Evolutionary conservation across 2,113 vertebrate genomes (phyloP).

Genomic region (Albula goreensis): DNA sequence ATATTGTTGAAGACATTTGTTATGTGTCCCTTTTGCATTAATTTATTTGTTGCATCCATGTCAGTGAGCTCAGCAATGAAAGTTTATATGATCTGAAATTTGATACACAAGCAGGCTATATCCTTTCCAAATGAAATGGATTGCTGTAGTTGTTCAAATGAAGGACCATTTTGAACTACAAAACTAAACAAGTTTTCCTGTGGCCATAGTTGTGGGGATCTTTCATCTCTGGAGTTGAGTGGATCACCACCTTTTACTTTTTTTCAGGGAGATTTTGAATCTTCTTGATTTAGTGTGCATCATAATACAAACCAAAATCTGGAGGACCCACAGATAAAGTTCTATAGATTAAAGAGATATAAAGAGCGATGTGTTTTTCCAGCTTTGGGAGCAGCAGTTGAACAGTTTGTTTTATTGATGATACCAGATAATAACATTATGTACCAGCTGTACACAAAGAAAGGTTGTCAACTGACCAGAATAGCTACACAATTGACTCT

Average conservation of each 20-base stretch:
- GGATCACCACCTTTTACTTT: background rate
- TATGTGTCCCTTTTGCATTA: background rate
- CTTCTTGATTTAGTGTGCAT: background rate
- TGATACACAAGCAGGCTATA: background rate
- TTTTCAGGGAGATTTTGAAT: background rate
- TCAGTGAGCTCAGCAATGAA: background rate
- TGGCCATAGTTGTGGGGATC: background rate
- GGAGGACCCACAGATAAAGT: background rate
- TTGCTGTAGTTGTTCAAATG: too few species aligned
- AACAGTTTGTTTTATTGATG: too few species aligned
- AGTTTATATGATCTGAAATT: background rate
- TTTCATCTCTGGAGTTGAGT: background rate
- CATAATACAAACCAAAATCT: too few species aligned
- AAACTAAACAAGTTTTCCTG: background rate
- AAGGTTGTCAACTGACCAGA: background rate
- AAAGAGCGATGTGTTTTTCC: background rate
- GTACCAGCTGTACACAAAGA: too few species aligned
- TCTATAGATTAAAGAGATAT: background rate
- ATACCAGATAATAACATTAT: too few species aligned
- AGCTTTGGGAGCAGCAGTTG: too few species aligned
- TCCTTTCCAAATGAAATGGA: too few species aligned
- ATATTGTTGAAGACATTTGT: background rate
- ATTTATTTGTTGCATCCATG: background rate
- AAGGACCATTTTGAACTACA: too few species aligned
- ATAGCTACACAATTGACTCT: background rate